Evolutionary conservation across 2,113 vertebrate species (phyloP).

Genomic region (Cynoglossus semilaevis): DNA sequence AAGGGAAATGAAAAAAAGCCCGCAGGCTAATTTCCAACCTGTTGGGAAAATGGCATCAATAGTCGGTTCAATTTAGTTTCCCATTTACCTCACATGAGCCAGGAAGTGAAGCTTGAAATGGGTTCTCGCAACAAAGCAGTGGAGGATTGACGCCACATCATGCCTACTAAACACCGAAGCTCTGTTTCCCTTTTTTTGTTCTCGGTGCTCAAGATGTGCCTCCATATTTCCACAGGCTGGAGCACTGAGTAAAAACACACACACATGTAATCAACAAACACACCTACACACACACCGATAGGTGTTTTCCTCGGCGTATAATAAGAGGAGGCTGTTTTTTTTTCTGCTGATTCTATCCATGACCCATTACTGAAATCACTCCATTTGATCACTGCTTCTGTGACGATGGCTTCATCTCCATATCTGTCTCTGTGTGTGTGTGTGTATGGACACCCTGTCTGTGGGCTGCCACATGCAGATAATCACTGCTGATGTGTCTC

Average conservation of each 20-base stretch:
- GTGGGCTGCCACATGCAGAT: conserved; percentile 19
- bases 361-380: conserved; percentile 31
- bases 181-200: conserved; percentile 39
- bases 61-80: conserved; percentile 58
- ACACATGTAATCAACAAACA: not conserved
- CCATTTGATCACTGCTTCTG: conserved; percentile 37
- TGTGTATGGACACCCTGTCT: conserved; percentile 27
- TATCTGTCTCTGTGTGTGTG: conserved; percentile 34
- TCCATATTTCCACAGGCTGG: conserved; percentile 27
- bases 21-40: conserved; percentile 30
- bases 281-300: not conserved
- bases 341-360: conserved; percentile 28
- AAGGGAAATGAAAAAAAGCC: conserved; percentile 8
- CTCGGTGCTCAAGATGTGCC: conserved; percentile 20
- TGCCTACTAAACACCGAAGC: conserved; percentile 38
- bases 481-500: conserved; percentile 20
- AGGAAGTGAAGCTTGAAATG: conserved; percentile 71
- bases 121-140: conserved; percentile 50
- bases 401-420: conserved; percentile 25
- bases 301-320: conserved; percentile 27
- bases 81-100: conserved; percentile 60
- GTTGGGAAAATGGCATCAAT: conserved; percentile 42
- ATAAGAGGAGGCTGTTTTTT: conserved; percentile 25
- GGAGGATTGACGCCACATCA: conserved; percentile 39
- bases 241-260: conserved; percentile 7